Base-by-base conservation (phyloP, 1,140 invertebrate genomes). In the Oncopeltus fasciatus region DNA sequence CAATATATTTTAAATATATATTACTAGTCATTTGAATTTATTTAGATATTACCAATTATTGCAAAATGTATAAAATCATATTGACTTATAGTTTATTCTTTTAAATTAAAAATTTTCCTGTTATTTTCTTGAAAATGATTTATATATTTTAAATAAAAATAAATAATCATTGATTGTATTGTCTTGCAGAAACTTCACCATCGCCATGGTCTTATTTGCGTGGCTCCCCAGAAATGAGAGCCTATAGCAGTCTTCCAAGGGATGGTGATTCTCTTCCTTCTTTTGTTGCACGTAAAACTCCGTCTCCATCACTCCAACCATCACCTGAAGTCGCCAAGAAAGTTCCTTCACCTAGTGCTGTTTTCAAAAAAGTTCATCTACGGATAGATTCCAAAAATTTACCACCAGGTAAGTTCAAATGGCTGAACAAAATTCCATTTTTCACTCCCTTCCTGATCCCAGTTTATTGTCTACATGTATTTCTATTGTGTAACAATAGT, bases 221-320 rank as follows among this genome's bases (percentile, higher is more conserved):
- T 64, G 77, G 75, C 60, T 79, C 78, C 0, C 72, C 76, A 2
- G 78, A 80, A 67, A 71, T 78, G 60, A 72, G 80, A 20, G 70
- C 79, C 1, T 82, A 81, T 68, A 79, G 76, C 53, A 82, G 80
- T 64, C 67, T 82, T 28, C 80, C 81, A 11, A 70, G 75, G n/a
- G 64, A 66, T 26, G 62, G 43, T 26, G 67, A 66, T n/a, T 67
- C 60, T 31, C 27, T 61, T 21, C 33, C 60, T 31, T 53, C 28
- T 1, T 53, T 53, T 14, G 24, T 53, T 24, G 59, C n/a, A 33
- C 58, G 49, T 4, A 53, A 53, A 14, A 53, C 49, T 53, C 49
- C 18, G 44, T 57, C 63, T 18, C 56, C 59, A 38, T 61, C 59
- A 43, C 24, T 53, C 24, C 49, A 53, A 24, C 24, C 49, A 24